Evolutionary conservation across 2,797 vertebrate species (phyloP).

Genomic region (Eulemur coronatus): DNA sequence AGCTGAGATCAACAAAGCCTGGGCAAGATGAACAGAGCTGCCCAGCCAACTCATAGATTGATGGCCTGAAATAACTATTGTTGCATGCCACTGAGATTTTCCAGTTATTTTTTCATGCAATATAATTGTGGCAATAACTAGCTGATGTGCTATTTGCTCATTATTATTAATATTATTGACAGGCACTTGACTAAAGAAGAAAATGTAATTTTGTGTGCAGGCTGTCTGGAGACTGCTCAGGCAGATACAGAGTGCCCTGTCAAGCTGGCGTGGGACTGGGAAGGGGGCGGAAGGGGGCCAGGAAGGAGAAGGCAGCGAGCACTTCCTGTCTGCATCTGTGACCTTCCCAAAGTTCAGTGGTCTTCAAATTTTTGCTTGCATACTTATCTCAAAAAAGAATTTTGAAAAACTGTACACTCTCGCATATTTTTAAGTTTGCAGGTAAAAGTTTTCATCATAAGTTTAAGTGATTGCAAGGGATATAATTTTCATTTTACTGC

Average conservation of each 20-base stretch:
- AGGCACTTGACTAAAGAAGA: not conserved
- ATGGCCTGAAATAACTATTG: not conserved
- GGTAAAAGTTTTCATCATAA: not conserved
- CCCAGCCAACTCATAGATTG: not conserved
- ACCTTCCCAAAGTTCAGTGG: not conserved
- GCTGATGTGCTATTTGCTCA: not conserved
- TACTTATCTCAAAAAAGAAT: not conserved
- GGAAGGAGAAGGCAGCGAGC: not conserved
- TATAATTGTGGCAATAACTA: not conserved
- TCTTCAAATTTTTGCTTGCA: not conserved
- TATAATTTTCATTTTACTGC: slow-evolving; percentile 15
- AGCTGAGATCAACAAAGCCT: not conserved
- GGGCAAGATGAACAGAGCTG: not conserved
- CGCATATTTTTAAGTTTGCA: not conserved
- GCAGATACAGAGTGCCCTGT: not conserved
- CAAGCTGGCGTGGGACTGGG: not conserved
- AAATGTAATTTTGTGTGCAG: not conserved
- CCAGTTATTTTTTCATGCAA: not conserved
- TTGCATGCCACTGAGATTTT: not conserved
- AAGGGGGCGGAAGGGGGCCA: not conserved
- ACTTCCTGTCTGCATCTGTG: not conserved
- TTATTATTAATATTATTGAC: not conserved
- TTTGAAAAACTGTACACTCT: not conserved
- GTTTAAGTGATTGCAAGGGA: not conserved
- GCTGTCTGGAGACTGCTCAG: not conserved